A percentile compares a stretch with the other conserved stretches of the same genome.
These are phyloP conservation scores for Petrosia ficiformis DNA, from an alignment of 37 sponge, comb jelly and placozoan species.

Conservation along the genomic window DNA sequence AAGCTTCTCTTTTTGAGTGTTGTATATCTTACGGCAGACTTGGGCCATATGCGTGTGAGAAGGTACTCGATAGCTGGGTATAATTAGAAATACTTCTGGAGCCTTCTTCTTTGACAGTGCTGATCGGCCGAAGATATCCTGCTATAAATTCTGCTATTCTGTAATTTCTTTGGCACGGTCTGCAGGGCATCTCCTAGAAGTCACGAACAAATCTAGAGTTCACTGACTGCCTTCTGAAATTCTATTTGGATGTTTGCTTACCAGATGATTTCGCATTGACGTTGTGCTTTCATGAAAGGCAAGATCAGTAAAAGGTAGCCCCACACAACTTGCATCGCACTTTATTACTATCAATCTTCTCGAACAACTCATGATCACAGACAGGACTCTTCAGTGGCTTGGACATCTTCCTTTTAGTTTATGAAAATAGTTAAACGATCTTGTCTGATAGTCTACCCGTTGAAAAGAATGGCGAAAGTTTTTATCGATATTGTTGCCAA, in stretches of 20 bases:
- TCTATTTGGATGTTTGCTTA: not conserved
- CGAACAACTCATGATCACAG: constrained; percentile 11
- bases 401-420: too few species aligned
- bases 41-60: not conserved
- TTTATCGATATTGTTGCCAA: too few species aligned
- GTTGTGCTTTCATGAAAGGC: constrained; percentile 8
- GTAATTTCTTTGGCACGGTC: not conserved
- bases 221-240: not conserved
- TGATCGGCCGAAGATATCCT: not conserved
- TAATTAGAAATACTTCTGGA: not conserved
- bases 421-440: too few species aligned
- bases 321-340: constrained; percentile 1
- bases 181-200: constrained; percentile 1
- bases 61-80: not conserved
- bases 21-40: not conserved
- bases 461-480: too few species aligned
- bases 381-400: not conserved
- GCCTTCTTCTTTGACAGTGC: constrained; percentile 1
- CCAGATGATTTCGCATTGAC: constrained; percentile 1
- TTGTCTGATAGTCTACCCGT: too few species aligned
- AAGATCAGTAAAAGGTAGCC: not conserved
- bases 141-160: constrained; percentile 16
- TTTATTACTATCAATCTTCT: constrained; percentile 8
- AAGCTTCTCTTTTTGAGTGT: not conserved
- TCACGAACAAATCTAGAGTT: not conserved